A percentile compares a stretch with the other conserved stretches of the same genome.
These are phyloP conservation scores for Drosophila antonietae DNA, from an alignment of 2,888 invertebrate species.

Conservation along the genomic window DNA sequence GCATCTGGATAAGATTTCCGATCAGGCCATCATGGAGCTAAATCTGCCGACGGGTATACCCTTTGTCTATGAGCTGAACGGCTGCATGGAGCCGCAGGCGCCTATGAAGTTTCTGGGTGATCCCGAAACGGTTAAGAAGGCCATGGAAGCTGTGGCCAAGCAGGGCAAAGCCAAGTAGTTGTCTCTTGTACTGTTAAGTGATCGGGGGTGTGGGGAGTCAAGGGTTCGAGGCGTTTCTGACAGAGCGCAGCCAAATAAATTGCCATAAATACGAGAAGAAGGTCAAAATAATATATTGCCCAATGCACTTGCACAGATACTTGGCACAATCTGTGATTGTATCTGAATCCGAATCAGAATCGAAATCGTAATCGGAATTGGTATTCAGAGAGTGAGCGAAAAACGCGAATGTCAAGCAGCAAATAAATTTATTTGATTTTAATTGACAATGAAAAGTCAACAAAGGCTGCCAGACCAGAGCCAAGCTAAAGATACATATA, in stretches of 20 bases:
- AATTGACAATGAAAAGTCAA: slow-evolving; percentile 81
- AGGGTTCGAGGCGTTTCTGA: slow-evolving; percentile 11
- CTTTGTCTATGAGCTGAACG: slow-evolving; percentile 91
- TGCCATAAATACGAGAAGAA: slow-evolving; percentile 45
- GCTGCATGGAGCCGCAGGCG: slow-evolving; percentile 89
- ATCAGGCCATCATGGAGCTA: slow-evolving; percentile 90
- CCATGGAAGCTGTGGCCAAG: slow-evolving; percentile 91
- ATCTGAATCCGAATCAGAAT: slow-evolving; percentile 37
- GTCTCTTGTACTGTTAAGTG: not conserved
- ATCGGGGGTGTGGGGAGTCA: slow-evolving; percentile 1
- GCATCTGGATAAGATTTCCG: slow-evolving; percentile 91
- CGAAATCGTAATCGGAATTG: slow-evolving; percentile 38
- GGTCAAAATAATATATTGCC: slow-evolving; percentile 59
- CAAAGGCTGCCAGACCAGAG: slow-evolving; percentile 46
- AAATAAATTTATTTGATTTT: slow-evolving; percentile 82
- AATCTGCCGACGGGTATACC: slow-evolving; percentile 93
- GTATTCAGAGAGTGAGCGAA: slow-evolving; percentile 15
- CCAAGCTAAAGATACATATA: slow-evolving; percentile 5
- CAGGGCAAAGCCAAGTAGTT: slow-evolving; percentile 90
- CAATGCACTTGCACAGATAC: slow-evolving; percentile 41
- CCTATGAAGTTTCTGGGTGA: slow-evolving; percentile 92
- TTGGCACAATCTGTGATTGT: slow-evolving; percentile 29
- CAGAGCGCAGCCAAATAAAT: slow-evolving; percentile 49
- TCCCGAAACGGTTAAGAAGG: slow-evolving; percentile 91
- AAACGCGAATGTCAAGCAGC: slow-evolving; percentile 72